These are phyloP conservation scores for Dasyurus viverrinus DNA, from an alignment of 2,113 vertebrate species.

Conservation along the genomic window DNA sequence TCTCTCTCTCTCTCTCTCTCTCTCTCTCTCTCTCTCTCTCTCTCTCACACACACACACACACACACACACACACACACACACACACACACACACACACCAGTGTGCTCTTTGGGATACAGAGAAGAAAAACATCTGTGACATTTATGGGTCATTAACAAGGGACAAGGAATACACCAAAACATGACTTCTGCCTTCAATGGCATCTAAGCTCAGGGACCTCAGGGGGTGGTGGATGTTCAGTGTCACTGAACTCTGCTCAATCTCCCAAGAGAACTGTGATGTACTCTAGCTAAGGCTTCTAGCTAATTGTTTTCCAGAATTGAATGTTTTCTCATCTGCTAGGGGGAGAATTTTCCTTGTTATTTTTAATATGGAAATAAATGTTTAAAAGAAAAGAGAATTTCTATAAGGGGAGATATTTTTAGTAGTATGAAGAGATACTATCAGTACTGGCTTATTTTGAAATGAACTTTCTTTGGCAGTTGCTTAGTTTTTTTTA, in stretches of 20 bases:
- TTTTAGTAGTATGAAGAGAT: not conserved
- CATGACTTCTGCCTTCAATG: not conserved
- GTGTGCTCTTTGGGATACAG: not conserved
- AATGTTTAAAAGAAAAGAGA: constrained; percentile 10
- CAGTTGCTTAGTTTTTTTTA: not conserved
- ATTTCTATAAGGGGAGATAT: not conserved
- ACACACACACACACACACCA: no score
- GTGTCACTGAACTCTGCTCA: not conserved
- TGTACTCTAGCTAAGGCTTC: constrained; percentile 15
- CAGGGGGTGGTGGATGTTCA: not conserved
- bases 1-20: no score
- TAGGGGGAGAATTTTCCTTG: not conserved
- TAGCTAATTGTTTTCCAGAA: constrained; percentile 11
- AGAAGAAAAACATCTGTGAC: not conserved
- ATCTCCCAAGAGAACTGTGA: not conserved
- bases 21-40: no score
- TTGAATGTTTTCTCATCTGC: not conserved
- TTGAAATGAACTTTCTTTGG: constrained; percentile 23
- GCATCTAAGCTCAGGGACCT: not conserved
- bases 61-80: no score
- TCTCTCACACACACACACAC: no score
- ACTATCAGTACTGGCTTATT: not conserved
- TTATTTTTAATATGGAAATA: constrained; percentile 18
- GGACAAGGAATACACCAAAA: not conserved
- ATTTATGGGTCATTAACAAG: not conserved